Evolutionary conservation across 1,140 invertebrate species (phyloP), one percentile per base, ranked within the genome.

Genomic region (Cydia splendana): DNA sequence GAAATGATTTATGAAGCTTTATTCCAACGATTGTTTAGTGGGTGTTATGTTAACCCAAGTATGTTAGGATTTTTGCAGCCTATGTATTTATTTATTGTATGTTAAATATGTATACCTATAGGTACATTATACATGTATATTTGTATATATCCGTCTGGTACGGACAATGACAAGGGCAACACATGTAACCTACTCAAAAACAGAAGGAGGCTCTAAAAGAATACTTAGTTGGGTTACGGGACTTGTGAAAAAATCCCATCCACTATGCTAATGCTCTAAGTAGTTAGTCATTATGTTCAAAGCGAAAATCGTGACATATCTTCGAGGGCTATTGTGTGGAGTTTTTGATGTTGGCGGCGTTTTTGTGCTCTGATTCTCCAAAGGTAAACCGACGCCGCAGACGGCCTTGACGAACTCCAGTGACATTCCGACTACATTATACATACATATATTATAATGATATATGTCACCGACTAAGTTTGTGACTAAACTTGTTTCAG

Each of bases 291-390:
- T 62, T 24, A 20, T 24, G 20, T 10, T 24, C 9, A 18, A 38
- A 71, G 67, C 67, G 65, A 69, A 42, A 71, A 71, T 71, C 67
- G 67, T 71, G 67, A 18, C 67, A 38, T 71, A 71, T 71, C 30
- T 71, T n/a, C 4, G 9, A 24, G 57, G 2, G 20, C 57, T 62
- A 62, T 62, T 62, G 57, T 71, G 34, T 42, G 67, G 51, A 53
- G 34, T 42, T 71, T 67, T 71, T 38, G 18, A 71, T 42, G 67
- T 15, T 6, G 65, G 5, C 20, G n/a, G n/a, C 67, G 20, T 71
- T 71, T 71, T 71, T 71, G 67, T 71, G 67, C 67, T 71, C 67
- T 71, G 67, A 71, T 71, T 71, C 67, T 71, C n/a, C n/a, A 45
- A 71, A 71, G 67, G 67, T 71, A n/a, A 71, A 38, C 12, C 30